phyloP scores from a whole-genome alignment of 2,888 invertebrate species.

The Parnassius mnemosyne region DNA sequence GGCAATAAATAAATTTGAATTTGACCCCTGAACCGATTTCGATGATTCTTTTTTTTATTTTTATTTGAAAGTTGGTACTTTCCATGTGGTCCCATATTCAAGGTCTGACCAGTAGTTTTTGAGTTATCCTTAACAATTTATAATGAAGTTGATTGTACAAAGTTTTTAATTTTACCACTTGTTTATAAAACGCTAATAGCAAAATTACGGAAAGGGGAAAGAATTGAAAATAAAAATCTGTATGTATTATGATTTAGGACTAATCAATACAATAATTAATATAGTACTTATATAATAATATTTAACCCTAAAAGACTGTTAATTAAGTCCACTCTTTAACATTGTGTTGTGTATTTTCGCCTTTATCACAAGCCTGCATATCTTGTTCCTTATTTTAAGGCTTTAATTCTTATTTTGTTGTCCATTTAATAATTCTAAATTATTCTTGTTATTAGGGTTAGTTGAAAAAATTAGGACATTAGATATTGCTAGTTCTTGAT shows the following conservation, averaged over 20 bases:
- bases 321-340: constrained; percentile 54
- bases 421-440: constrained; percentile 20
- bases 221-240: no score
- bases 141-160: no score
- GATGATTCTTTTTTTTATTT: no score
- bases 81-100: no score
- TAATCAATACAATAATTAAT: constrained; percentile 50
- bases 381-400: constrained; percentile 30
- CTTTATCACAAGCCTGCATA: constrained; percentile 36
- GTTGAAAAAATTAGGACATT: neutral
- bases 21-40: no score
- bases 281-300: constrained; percentile 39
- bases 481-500: no score
- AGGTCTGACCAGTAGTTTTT: no score
- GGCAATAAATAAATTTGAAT: no score
- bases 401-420: constrained; percentile 30
- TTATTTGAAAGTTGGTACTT: no score
- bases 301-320: constrained; percentile 64
- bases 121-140: no score
- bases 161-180: no score
- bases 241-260: constrained; percentile 7
- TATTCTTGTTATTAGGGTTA: constrained; percentile 13
- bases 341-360: constrained; percentile 50
- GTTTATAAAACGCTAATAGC: neutral
- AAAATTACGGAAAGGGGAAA: neutral